Conservation (phyloP, 2,113 vertebrate genomes). For the human (Homo sapiens) region GRCh38 chr4:101604001-101604500, state of each 20-base stretch:
- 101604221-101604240: neutral
- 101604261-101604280: neutral
- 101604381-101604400: neutral
- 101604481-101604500: neutral
- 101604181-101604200: neutral
- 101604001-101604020: neutral
- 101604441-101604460: neutral
- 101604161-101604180: neutral
- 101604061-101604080: neutral
- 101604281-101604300: too few relatives aligned
- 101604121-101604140: neutral
- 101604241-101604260: neutral
- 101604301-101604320: neutral
- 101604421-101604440: neutral
- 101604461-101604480: neutral
- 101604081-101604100: neutral
- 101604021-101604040: neutral
- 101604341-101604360: neutral
- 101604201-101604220: neutral
- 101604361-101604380: neutral
- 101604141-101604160: neutral
- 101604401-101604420: neutral
- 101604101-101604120: neutral
- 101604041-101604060: neutral
- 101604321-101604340: neutral